phyloP scores from a whole-genome alignment of 2,888 invertebrate genomes.

The Globia sparganii region DNA sequence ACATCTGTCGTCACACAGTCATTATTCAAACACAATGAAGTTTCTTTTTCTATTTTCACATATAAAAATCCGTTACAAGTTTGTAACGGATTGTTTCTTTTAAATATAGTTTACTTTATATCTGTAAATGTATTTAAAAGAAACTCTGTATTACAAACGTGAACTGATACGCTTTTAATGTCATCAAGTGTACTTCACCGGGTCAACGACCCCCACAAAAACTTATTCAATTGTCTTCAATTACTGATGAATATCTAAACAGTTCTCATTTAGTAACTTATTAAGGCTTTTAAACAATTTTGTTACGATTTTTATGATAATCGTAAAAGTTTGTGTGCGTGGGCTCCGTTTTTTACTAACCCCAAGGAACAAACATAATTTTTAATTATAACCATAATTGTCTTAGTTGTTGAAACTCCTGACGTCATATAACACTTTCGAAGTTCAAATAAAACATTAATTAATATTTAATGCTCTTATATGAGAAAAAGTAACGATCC shows the following conservation, averaged over 20 bases:
- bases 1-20: slow-evolving; percentile 41
- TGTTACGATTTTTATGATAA: slow-evolving; percentile 55
- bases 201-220: slow-evolving; percentile 51
- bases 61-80: slow-evolving; percentile 8
- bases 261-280: slow-evolving; percentile 54
- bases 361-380: slow-evolving; percentile 26
- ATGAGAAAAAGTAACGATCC: slow-evolving; percentile 48
- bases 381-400: slow-evolving; percentile 57
- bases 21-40: slow-evolving; percentile 31
- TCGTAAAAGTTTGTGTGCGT: slow-evolving; percentile 57
- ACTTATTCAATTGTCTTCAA: slow-evolving; percentile 55
- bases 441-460: slow-evolving; percentile 55
- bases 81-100: not conserved
- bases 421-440: slow-evolving; percentile 58
- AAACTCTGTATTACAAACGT: slow-evolving; percentile 21
- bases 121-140: slow-evolving; percentile 17
- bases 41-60: slow-evolving; percentile 1
- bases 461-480: slow-evolving; percentile 50
- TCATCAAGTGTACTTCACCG: slow-evolving; percentile 26
- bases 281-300: slow-evolving; percentile 66
- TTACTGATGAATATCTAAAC: slow-evolving; percentile 56
- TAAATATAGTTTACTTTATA: not conserved
- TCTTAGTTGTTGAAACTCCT: slow-evolving; percentile 49
- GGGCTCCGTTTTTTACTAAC: slow-evolving; percentile 36
- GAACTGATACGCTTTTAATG: slow-evolving; percentile 44